Conservation (phyloP, 2,797 vertebrate species). For the Danio jaintianensis region DNA sequence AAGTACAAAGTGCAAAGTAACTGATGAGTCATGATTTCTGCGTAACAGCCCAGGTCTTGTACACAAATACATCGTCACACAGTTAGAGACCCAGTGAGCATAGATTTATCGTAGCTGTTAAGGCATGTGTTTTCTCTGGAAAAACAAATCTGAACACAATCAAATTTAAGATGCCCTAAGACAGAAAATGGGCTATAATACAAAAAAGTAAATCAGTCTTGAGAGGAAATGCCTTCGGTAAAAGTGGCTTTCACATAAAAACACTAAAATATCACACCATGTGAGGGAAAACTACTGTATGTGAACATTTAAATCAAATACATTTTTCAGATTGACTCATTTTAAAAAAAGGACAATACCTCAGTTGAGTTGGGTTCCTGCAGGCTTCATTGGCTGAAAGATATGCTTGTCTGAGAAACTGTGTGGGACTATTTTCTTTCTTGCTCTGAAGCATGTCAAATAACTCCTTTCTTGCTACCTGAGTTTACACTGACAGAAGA, state of each 20-base stretch:
- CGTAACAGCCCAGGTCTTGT: background rate
- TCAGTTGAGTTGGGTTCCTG: background rate
- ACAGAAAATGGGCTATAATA: background rate
- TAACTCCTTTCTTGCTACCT: conserved; percentile 15
- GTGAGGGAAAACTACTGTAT: background rate
- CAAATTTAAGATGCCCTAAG: conserved; percentile 15
- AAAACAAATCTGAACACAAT: conserved; percentile 4
- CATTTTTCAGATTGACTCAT: background rate
- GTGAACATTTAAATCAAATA: conserved; percentile 8
- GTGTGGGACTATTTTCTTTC: conserved; percentile 15
- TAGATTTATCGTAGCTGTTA: background rate
- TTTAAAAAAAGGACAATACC: background rate
- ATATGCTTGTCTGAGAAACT: background rate
- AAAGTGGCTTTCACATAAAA: background rate
- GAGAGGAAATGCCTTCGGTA: background rate
- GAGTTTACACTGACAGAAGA: conserved; percentile 27
- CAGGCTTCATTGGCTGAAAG: conserved; percentile 14
- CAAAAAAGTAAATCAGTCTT: background rate
- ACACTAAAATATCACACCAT: background rate
- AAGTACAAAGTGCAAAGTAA: background rate
- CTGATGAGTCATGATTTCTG: background rate
- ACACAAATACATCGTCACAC: background rate
- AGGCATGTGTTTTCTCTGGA: background rate
- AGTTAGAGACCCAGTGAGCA: background rate
- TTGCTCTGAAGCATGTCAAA: conserved; percentile 25